Percentiles rank a stretch among this genome's conserved stretches.
Evolutionary conservation across 2,888 invertebrate genomes (phyloP).

Genomic region (Leucophora obtusa): DNA sequence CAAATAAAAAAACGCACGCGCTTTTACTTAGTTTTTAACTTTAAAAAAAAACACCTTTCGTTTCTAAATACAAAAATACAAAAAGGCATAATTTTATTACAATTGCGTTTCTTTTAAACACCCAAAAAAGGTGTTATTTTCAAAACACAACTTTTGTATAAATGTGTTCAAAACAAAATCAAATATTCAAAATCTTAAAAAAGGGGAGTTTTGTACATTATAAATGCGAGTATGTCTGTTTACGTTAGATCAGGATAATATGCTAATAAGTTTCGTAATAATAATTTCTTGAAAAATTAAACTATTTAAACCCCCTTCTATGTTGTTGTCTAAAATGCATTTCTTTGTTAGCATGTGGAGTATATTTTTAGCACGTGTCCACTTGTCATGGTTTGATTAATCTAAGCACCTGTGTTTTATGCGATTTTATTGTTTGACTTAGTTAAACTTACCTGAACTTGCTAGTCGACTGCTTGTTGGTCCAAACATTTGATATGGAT

Average conservation of each 20-base stretch:
- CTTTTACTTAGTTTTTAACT: neutral
- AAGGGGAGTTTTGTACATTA: neutral
- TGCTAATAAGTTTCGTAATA: constrained; percentile 20
- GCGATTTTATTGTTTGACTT: constrained; percentile 59
- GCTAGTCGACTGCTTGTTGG: constrained; percentile 97
- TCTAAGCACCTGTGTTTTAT: constrained; percentile 76
- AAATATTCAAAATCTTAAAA: constrained; percentile 4
- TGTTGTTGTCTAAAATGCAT: neutral
- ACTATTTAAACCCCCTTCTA: neutral
- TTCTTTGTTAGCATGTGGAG: neutral
- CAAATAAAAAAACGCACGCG: neutral
- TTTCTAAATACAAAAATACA: neutral
- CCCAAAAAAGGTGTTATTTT: constrained; percentile 53
- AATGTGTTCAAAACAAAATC: neutral
- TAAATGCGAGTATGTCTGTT: neutral
- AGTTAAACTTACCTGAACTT: constrained; percentile 88
- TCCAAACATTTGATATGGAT: constrained; percentile 99
- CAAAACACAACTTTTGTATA: constrained; percentile 34
- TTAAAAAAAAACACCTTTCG: constrained; percentile 33
- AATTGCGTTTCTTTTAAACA: constrained; percentile 2
- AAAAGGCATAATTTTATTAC: constrained; percentile 29
- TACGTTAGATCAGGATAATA: constrained; percentile 17
- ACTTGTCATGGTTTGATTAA: constrained; percentile 66
- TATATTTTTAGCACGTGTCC: constrained; percentile 60
- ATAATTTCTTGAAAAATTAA: neutral